Conservation (phyloP, 2,113 vertebrate genomes). For the Gorsachius goisagi region DNA sequence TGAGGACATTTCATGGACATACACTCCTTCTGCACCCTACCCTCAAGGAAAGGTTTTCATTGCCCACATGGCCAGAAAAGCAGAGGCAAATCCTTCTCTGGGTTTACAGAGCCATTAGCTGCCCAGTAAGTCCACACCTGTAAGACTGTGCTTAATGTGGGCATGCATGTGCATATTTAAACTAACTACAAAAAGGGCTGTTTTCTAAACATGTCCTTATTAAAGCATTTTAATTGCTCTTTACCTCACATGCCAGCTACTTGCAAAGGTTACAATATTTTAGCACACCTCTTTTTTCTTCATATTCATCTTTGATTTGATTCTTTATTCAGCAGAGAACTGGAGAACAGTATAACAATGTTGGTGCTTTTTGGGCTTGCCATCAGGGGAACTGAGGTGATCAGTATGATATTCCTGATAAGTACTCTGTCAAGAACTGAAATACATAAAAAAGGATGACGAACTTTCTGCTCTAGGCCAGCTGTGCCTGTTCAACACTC, state of each 20-base stretch:
- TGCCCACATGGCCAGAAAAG: not conserved
- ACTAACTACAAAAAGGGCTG: not conserved
- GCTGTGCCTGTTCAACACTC: not conserved
- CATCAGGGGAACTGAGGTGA: slow-evolving; percentile 9
- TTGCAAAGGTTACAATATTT: not conserved
- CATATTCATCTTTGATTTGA: not conserved
- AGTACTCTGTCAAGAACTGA: not conserved
- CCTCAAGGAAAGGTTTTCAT: not conserved
- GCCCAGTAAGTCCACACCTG: not conserved
- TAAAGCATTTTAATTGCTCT: not conserved
- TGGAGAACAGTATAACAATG: not conserved
- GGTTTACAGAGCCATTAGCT: not conserved
- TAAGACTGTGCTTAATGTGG: not conserved
- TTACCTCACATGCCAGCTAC: not conserved
- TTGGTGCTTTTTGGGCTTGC: not conserved
- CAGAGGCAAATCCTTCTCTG: not conserved
- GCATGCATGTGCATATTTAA: not conserved
- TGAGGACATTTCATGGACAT: not conserved
- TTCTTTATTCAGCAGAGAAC: not conserved
- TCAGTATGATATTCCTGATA: not conserved
- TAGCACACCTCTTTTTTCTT: not conserved
- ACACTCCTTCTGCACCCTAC: not conserved
- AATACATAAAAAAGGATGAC: not conserved
- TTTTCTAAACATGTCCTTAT: not conserved
- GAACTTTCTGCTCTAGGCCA: not conserved